Evolutionary conservation across 2,888 invertebrate genomes (phyloP).

Genomic region (Notodonta dromedarius): DNA sequence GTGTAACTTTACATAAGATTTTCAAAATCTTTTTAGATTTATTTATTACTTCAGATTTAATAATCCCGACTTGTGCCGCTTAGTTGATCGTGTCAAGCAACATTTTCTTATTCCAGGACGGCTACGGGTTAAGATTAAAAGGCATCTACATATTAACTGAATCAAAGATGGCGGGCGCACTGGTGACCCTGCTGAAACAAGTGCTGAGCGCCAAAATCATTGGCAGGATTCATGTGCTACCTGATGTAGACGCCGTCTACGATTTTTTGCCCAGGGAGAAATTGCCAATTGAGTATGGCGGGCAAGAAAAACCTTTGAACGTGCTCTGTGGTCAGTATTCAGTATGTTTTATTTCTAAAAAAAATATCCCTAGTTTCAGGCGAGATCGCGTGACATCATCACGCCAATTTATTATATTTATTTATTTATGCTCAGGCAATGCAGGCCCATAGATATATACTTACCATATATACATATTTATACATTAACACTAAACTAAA

Average conservation of each 20-base stretch:
- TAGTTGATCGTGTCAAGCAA: too few species aligned
- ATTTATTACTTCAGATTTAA: too few species aligned
- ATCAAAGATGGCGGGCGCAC: neutral
- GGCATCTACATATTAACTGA: neutral
- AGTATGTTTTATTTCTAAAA: neutral
- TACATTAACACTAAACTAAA: too few species aligned
- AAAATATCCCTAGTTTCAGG: too few species aligned
- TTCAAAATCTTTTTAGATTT: too few species aligned
- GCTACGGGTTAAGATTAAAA: slow-evolving; percentile 4
- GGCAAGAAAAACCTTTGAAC: neutral
- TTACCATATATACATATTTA: too few species aligned
- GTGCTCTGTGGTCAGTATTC: neutral
- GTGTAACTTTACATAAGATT: too few species aligned
- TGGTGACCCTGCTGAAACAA: neutral
- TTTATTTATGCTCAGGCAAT: too few species aligned
- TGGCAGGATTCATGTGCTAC: neutral
- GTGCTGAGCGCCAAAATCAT: neutral
- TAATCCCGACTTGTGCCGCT: too few species aligned
- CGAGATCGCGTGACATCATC: too few species aligned
- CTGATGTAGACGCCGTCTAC: neutral
- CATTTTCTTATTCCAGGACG: neutral
- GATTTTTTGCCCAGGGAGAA: neutral
- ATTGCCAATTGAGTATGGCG: slow-evolving; percentile 4
- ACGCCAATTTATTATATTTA: too few species aligned
- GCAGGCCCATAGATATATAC: too few species aligned